These are phyloP conservation scores for Oscheius sp. DNA, from an alignment of 2,888 invertebrate genomes.

Conservation along the genomic window DNA sequence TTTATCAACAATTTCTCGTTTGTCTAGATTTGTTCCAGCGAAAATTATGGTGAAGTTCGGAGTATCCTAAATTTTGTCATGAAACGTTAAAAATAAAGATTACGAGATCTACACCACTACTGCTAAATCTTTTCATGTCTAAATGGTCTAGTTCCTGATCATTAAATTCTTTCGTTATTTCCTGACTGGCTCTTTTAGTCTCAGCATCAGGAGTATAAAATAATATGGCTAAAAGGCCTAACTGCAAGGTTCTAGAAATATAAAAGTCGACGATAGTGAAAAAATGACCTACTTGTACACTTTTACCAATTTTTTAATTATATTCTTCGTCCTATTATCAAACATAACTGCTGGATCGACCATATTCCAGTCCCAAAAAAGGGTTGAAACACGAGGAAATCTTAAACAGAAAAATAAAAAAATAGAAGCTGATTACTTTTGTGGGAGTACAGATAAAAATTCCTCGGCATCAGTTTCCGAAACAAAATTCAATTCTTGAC, in stretches of 20 bases:
- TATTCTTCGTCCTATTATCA: conserved; percentile 37
- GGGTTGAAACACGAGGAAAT: conserved; percentile 42
- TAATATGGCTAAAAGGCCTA: conserved; percentile 38
- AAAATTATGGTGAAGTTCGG: conserved; percentile 46
- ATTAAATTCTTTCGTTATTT: conserved; percentile 33
- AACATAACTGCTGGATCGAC: conserved; percentile 45
- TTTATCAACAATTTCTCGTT: conserved; percentile 29
- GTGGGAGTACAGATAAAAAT: conserved; percentile 37
- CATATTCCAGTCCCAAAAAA: conserved; percentile 53
- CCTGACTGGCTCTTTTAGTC: conserved; percentile 38
- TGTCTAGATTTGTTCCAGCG: conserved; percentile 34
- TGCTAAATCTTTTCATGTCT: conserved; percentile 36
- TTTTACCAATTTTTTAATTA: conserved; percentile 33
- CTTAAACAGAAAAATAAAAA: conserved; percentile 17
- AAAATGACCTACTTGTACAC: conserved; percentile 28
- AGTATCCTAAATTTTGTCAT: conserved; percentile 24
- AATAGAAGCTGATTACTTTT: conserved; percentile 7
- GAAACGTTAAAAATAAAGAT: not conserved
- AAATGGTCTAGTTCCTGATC: conserved; percentile 18
- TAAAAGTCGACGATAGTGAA: too few relatives aligned
- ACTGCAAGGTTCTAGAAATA: conserved; percentile 32
- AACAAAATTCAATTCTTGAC: conserved; percentile 41
- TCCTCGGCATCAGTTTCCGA: conserved; percentile 42
- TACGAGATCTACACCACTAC: conserved; percentile 40
- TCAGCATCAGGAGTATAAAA: conserved; percentile 46